Evolutionary conservation across 2,113 vertebrate species (phyloP), one percentile per base, ranked within the genome.

Genomic region (Coreoperca whiteheadi): DNA sequence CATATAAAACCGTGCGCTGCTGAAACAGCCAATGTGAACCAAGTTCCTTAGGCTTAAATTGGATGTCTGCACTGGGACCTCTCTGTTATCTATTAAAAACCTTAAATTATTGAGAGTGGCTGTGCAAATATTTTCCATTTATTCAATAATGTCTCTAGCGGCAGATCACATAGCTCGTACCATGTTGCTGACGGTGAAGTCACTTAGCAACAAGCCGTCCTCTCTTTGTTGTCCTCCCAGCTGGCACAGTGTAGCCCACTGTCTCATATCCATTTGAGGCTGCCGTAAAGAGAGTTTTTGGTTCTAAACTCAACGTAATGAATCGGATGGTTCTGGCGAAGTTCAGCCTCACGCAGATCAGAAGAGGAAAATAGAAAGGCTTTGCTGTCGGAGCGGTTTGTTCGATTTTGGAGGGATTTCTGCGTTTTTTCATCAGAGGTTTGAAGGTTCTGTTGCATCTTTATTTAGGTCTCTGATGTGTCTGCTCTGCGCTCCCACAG

Each of bases 351-450:
- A 3, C 79, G 5, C 54, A 6, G 20, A 75, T 69, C 66, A 46
- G 32, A 34, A 12, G 76, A 63, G 63, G 63, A 1, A 61, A 79
- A 79, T 37, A 69, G 46, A 84, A 61, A 46, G 53, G 70, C 83
- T 75, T 57, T 70, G 50, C 39, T 85, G 64, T 84, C 68, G 1
- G 67, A 12, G 2, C 5, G 74, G 39, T 68, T 65, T 37, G 79
- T 65, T 23, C 2, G 56, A 4, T 69, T 51, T 25, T 53, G 14
- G 21, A 63, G 56, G 2, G 56, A 79, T 84, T 84, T 75, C 83
- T 69, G 56, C 0, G 0, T 56, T 80, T 34, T 85, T 80, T 71
- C 83, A 76, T 85, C 83, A 85, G 77, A 56, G 73, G 28, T 32
- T 43, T 57, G 32, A 65, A 46, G 63, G 57, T 39, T 77, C 9